phyloP scores from a whole-genome alignment of 2,797 vertebrate genomes.

The Merluccius polli region DNA sequence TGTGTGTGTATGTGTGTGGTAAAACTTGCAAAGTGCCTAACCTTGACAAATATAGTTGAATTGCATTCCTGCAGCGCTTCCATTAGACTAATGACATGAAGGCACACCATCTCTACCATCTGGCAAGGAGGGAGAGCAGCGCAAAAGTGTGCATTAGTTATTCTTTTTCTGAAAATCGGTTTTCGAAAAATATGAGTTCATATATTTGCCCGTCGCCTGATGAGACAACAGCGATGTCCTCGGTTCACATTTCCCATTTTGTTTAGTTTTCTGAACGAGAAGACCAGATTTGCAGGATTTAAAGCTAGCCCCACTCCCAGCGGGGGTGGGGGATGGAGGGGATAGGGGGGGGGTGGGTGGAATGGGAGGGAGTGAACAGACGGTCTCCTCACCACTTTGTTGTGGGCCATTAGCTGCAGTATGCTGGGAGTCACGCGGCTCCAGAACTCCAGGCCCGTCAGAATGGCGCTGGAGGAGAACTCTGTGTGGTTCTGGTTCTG shows the following conservation, averaged over 20 bases:
- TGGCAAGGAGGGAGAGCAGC: slow-evolving; percentile 35
- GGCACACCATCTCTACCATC: slow-evolving; percentile 99
- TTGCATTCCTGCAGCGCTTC: slow-evolving; percentile 98
- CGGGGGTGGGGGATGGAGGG: not conserved
- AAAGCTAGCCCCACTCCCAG: not conserved
- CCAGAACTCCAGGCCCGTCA: slow-evolving; percentile 98
- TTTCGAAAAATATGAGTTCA: not conserved
- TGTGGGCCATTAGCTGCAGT: slow-evolving; percentile 98
- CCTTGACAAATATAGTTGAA: slow-evolving; percentile 98
- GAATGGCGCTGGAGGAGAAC: slow-evolving; percentile 91
- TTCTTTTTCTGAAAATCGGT: not conserved
- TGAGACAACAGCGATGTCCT: not conserved
- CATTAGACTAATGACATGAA: slow-evolving; percentile 98
- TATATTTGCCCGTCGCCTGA: not conserved
- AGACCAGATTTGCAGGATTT: slow-evolving; percentile 1
- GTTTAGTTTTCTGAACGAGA: not conserved
- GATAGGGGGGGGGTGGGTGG: not conserved
- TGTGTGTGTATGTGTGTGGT: not conserved
- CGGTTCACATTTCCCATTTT: slow-evolving; percentile 14
- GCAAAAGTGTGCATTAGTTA: not conserved
- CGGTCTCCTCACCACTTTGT: slow-evolving; percentile 88
- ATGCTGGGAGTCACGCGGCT: slow-evolving; percentile 97
- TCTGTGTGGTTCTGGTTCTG: slow-evolving; percentile 94
- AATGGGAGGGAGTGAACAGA: not conserved
- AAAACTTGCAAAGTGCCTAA: slow-evolving; percentile 55